phyloP scores from a whole-genome alignment of 2,113 vertebrate genomes.

The Malurus elegans region DNA sequence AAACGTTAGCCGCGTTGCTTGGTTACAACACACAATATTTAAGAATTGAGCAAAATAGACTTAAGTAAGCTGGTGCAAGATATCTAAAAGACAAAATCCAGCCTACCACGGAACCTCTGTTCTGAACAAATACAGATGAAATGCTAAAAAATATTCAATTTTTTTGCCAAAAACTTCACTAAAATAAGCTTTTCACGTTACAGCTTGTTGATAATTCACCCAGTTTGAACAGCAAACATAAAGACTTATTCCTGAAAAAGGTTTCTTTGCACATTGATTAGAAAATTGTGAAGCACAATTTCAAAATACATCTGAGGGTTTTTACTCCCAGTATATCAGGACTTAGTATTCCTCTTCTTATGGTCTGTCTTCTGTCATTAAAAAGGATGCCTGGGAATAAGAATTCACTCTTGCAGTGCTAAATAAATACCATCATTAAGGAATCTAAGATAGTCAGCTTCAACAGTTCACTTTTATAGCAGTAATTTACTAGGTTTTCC shows the following conservation, averaged over 20 bases:
- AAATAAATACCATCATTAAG: neutral
- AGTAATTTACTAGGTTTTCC: constrained; percentile 15
- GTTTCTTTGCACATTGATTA: neutral
- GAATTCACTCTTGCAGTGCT: neutral
- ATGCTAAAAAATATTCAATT: neutral
- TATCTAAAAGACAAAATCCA: neutral
- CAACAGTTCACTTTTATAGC: neutral
- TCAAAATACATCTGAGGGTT: neutral
- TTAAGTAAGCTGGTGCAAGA: neutral
- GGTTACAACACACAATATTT: constrained; percentile 5
- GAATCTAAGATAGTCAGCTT: neutral
- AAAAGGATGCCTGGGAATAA: neutral
- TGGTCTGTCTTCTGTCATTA: neutral
- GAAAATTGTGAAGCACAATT: neutral
- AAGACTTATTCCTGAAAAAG: neutral
- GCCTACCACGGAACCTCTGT: neutral
- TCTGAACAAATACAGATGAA: neutral
- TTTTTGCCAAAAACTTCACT: neutral
- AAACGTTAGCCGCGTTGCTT: neutral
- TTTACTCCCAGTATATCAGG: neutral
- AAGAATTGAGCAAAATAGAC: neutral
- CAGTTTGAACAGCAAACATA: neutral
- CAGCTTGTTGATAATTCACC: neutral
- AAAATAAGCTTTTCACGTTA: neutral
- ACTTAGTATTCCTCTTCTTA: neutral